Conservation (phyloP, 2,888 invertebrate genomes). For the Pandemis heparana region DNA sequence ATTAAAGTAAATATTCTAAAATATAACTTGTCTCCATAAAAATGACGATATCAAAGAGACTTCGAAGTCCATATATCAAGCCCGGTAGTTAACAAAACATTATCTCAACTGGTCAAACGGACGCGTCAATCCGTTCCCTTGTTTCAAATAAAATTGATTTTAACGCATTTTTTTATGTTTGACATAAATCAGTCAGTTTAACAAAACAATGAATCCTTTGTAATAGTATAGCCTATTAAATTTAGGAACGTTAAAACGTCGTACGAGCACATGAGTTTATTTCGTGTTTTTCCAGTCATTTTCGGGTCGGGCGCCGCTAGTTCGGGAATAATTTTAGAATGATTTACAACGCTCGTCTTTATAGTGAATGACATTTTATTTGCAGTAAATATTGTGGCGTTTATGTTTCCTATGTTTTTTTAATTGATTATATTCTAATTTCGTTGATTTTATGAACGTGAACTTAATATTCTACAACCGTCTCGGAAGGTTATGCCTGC, state of each 20-base stretch:
- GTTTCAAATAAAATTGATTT: constrained; percentile 44
- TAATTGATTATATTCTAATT: constrained; percentile 30
- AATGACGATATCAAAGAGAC: constrained; percentile 49
- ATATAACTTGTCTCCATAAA: constrained; percentile 20
- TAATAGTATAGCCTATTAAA: constrained; percentile 83
- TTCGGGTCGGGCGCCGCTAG: constrained; percentile 60
- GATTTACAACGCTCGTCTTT: constrained; percentile 68
- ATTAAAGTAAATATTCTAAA: constrained; percentile 12
- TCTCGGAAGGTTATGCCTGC: background rate
- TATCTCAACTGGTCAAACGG: constrained; percentile 61
- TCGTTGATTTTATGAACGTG: background rate
- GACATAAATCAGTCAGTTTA: constrained; percentile 77
- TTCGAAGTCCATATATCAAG: constrained; percentile 59
- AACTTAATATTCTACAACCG: background rate
- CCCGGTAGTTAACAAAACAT: constrained; percentile 73
- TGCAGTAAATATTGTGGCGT: constrained; percentile 60
- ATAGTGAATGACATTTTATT: constrained; percentile 58
- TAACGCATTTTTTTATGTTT: constrained; percentile 55
- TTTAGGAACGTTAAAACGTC: constrained; percentile 74
- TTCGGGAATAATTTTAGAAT: constrained; percentile 72
- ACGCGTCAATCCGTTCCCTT: constrained; percentile 49
- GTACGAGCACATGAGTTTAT: constrained; percentile 55
- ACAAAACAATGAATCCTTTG: constrained; percentile 83
- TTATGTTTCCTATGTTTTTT: constrained; percentile 37
- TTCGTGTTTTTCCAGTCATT: constrained; percentile 59